Evolutionary conservation across 1,140 invertebrate species (phyloP), one percentile per base, ranked within the genome.

Genomic region (Calephelis nemesis): DNA sequence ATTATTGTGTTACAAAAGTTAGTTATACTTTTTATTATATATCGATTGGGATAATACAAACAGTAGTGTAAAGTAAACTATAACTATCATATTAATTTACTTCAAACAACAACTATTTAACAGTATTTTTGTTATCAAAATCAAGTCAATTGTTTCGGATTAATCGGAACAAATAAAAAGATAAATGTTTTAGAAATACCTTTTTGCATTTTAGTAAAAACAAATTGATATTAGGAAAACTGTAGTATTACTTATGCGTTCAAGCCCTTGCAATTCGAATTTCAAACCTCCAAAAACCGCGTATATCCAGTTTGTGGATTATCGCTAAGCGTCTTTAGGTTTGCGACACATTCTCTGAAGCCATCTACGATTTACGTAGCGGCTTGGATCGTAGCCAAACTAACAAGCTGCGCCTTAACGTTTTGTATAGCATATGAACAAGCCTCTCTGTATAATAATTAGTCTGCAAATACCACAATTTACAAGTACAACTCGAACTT

Each of bases 371-470:
- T 67, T 47, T 49, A 62, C 19, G 50, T 74, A 39, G 39, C 60
- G 39, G 48, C 63, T 65, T 74, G 72, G 72, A 49, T 15, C 6
- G 30, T 11, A 3, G 69, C 72, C 72, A 74, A 68, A 47, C 65
- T 74, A 70, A 74, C 68, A 70, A 74, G 72, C 71, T 62, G 60
- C 47, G 63, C 39, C 63, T 65, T 65, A 65, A 49, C 48, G 63
- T 65, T 50, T 50, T 63, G 47, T 65, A 50, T 50, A 11, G 39
- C 48, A 40, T 42, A 30, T 39, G 63, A 50, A 50, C 30, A 50
- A 50, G 63, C 63, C 63, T 50, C 48, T n/a, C 62, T 11, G 7
- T 63, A 47, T 63, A 63, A 63, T 47, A 47, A 47, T 47, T 47
- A 47, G 47, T 13, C 42, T 15, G n/a, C 10, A 8, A 63, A 47